Percentiles rank a stretch among this genome's conserved stretches.
Evolutionary conservation across 2,888 invertebrate species (phyloP).

Genomic region (Hylaea fasciaria): DNA sequence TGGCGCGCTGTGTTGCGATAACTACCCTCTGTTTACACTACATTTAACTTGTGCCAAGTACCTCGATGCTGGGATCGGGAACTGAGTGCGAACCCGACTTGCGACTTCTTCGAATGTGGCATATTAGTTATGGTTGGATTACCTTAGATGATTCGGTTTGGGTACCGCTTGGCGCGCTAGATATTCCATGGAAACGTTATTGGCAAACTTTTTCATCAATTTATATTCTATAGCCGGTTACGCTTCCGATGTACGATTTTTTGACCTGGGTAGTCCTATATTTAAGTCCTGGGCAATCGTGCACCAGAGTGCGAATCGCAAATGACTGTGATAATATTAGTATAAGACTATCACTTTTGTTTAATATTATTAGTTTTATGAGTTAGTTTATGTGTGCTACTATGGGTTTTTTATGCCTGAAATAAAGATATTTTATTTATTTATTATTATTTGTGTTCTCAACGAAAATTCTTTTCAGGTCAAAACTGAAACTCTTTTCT

Average conservation of each 20-base stretch:
- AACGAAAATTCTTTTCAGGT: not conserved
- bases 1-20: slow-evolving; percentile 71
- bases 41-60: slow-evolving; percentile 80
- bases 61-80: slow-evolving; percentile 47
- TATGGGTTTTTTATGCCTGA: too few species aligned
- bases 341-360: too few species aligned
- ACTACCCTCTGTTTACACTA: slow-evolving; percentile 80
- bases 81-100: slow-evolving; percentile 53
- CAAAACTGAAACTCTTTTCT: too few species aligned
- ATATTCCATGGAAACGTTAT: slow-evolving; percentile 15
- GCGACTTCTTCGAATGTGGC: slow-evolving; percentile 53
- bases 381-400: too few species aligned
- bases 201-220: slow-evolving; percentile 10
- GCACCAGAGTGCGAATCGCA: too few species aligned
- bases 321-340: too few species aligned
- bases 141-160: slow-evolving; percentile 41
- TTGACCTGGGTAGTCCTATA: too few species aligned
- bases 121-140: slow-evolving; percentile 54
- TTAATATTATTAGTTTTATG: too few species aligned
- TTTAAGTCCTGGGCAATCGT: too few species aligned
- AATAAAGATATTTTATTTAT: too few species aligned
- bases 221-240: not conserved
- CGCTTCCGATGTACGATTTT: not conserved
- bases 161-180: slow-evolving; percentile 14
- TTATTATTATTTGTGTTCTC: too few species aligned